phyloP scores from a whole-genome alignment of 1,140 invertebrate genomes.

The Antheraea mylitta region DNA sequence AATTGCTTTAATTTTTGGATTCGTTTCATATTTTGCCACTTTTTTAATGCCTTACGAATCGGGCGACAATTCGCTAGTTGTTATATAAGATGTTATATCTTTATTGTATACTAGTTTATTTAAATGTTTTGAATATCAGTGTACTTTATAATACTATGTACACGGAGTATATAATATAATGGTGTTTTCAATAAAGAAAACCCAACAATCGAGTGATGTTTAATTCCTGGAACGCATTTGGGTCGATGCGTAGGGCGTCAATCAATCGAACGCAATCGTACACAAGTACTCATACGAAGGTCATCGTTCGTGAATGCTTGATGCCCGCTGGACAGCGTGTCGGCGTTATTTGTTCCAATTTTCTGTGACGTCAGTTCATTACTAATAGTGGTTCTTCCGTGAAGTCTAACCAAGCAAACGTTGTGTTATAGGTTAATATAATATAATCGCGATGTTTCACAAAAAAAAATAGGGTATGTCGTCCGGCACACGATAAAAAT shows the following conservation, averaged over 20 bases:
- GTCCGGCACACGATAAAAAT: too few species aligned
- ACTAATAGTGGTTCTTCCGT: not conserved
- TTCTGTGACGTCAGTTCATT: conserved; percentile 30
- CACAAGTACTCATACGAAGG: conserved; percentile 24
- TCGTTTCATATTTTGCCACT: too few species aligned
- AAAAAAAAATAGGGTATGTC: too few species aligned
- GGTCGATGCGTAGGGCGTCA: conserved; percentile 28
- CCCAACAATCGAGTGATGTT: conserved; percentile 10
- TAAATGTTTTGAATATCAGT: not conserved
- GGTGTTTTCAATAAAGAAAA: not conserved
- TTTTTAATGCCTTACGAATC: too few species aligned
- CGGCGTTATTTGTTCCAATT: conserved; percentile 29
- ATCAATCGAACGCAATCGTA: conserved; percentile 24
- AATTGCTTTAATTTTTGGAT: too few species aligned
- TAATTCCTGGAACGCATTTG: conserved; percentile 49
- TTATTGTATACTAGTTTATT: not conserved
- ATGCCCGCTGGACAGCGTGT: conserved; percentile 48
- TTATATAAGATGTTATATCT: not conserved
- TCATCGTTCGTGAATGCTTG: conserved; percentile 23
- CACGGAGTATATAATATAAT: not conserved
- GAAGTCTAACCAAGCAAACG: too few species aligned
- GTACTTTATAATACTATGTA: not conserved
- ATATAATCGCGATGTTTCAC: too few species aligned
- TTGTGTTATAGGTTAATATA: too few species aligned
- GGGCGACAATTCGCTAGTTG: not conserved